phyloP scores from a whole-genome alignment of 2,888 invertebrate species.

The Callinectes sapidus region DNA sequence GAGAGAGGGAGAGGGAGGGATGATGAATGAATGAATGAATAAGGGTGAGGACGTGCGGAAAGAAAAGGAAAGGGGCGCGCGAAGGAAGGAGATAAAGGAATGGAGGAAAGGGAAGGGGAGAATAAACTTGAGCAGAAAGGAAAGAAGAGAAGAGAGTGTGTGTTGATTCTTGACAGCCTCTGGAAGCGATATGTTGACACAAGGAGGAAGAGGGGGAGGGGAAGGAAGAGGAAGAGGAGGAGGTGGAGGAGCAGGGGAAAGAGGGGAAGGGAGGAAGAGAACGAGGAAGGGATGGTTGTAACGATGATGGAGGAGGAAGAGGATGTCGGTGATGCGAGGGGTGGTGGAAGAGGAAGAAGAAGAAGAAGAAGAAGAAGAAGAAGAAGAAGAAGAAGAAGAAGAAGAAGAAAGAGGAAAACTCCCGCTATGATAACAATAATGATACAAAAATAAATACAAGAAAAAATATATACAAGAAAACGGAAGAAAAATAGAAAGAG shows the following conservation, averaged over 20 bases:
- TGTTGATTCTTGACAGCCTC: conserved; percentile 20
- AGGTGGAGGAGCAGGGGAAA: background rate
- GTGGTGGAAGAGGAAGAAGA: background rate
- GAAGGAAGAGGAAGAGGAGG: background rate
- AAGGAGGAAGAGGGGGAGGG: conserved; percentile 2
- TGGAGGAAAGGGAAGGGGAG: background rate
- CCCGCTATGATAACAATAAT: background rate
- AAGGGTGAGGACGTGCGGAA: background rate
- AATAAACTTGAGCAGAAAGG: background rate
- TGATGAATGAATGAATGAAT: background rate
- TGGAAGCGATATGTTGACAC: conserved; percentile 16
- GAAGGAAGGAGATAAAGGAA: background rate
- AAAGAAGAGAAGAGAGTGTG: background rate
- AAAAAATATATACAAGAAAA: background rate
- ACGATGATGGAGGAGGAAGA: background rate
- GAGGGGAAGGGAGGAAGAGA: background rate
- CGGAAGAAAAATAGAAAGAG: background rate
- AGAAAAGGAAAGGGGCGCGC: background rate
- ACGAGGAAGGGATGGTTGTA: background rate
- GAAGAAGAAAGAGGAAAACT: background rate
- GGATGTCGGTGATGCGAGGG: background rate
- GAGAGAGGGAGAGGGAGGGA: background rate
- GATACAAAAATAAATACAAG: background rate
- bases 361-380: background rate
- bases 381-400: conserved; percentile 1